A percentile compares a stretch with the other conserved stretches of the same genome.
Evolutionary conservation across 1,140 invertebrate species (phyloP).

Genomic region (Cryptotermes secundus): DNA sequence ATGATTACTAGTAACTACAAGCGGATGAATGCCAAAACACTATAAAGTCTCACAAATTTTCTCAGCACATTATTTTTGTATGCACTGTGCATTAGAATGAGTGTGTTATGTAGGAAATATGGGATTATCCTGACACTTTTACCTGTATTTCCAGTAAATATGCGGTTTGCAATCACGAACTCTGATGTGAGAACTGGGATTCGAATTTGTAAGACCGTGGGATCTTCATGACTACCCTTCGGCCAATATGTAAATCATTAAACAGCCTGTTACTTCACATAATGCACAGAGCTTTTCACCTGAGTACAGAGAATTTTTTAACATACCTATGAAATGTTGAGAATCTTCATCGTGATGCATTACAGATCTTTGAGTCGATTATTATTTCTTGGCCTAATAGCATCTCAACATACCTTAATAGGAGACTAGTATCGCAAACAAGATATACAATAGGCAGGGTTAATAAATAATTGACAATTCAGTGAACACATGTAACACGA

Average conservation of each 20-base stretch:
- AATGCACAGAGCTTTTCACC: background rate
- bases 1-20: too few species aligned
- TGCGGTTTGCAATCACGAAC: background rate
- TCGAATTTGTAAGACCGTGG: background rate
- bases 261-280: background rate
- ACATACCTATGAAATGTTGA: too few species aligned
- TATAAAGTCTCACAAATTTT: too few species aligned
- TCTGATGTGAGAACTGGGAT: background rate
- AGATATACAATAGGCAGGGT: background rate
- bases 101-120: background rate
- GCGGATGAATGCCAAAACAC: too few species aligned
- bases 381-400: background rate
- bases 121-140: background rate
- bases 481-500: too few species aligned
- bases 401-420: background rate
- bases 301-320: background rate
- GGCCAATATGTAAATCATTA: background rate
- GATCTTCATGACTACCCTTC: background rate
- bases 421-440: background rate
- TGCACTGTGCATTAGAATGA: background rate
- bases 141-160: background rate
- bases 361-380: background rate
- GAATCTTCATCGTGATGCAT: background rate
- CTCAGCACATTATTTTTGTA: too few species aligned
- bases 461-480: too few species aligned